Percentiles rank a stretch among this genome's conserved stretches.
phyloP scores from a whole-genome alignment of 2,888 invertebrate genomes.

The Apamea anceps region DNA sequence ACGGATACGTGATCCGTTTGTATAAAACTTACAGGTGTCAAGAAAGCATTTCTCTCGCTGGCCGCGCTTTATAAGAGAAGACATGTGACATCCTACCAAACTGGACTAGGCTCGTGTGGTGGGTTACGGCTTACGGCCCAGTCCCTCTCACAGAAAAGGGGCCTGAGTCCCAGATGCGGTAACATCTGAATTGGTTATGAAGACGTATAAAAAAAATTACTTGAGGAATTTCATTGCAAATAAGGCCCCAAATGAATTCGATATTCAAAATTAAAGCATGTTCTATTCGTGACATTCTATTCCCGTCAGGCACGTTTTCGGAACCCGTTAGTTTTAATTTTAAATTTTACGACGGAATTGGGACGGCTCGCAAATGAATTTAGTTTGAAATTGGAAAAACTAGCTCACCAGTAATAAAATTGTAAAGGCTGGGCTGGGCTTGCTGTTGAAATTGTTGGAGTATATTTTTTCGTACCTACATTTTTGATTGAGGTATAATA shows the following conservation, averaged over 20 bases:
- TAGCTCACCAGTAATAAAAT: conserved; percentile 25
- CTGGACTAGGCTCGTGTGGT: background rate
- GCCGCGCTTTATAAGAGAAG: background rate
- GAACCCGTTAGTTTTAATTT: conserved; percentile 54
- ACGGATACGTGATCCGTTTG: background rate
- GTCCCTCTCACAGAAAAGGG: background rate
- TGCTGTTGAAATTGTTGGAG: conserved; percentile 7
- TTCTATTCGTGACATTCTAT: conserved; percentile 33
- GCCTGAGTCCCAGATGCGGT: background rate
- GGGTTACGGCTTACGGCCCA: background rate
- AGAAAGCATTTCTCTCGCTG: background rate
- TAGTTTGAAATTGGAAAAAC: conserved; percentile 53
- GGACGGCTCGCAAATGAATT: conserved; percentile 48
- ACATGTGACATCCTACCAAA: background rate
- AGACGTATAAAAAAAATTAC: background rate
- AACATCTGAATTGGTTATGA: background rate
- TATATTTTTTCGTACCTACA: background rate
- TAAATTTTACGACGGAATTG: conserved; percentile 51
- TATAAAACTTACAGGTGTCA: background rate
- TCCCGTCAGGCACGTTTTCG: conserved; percentile 41
- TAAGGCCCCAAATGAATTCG: conserved; percentile 20
- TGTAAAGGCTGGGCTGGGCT: conserved; percentile 13
- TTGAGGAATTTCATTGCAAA: background rate
- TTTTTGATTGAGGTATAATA: background rate
- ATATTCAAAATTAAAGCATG: conserved; percentile 54